These are phyloP conservation scores for Hetaerina titia DNA, from an alignment of 2,888 invertebrate species.

Conservation along the genomic window DNA sequence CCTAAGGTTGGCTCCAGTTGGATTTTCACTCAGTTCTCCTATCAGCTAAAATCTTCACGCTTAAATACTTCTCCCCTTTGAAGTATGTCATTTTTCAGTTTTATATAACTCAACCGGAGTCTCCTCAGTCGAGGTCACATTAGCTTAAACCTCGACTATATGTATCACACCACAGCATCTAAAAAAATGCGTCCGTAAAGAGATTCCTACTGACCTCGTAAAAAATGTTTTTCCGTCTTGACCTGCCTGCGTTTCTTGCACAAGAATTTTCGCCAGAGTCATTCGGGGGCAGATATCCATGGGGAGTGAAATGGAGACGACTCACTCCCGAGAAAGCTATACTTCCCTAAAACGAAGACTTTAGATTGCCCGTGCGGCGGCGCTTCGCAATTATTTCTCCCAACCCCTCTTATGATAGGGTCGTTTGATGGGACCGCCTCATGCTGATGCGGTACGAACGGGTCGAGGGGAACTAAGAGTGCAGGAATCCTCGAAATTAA, in stretches of 20 bases:
- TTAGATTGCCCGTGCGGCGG: neutral
- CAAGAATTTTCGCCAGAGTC: neutral
- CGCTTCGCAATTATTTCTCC: neutral
- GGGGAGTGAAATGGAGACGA: neutral
- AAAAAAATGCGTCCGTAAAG: no score
- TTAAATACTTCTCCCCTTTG: no score
- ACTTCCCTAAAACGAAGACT: neutral
- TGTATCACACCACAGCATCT: no score
- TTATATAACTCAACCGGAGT: no score
- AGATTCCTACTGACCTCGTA: no score
- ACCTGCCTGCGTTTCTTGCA: neutral
- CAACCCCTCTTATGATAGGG: neutral
- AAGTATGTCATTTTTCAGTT: no score
- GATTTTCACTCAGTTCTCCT: no score
- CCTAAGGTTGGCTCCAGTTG: no score
- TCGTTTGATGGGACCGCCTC: neutral
- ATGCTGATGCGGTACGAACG: neutral
- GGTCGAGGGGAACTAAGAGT: neutral
- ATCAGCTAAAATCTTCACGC: no score
- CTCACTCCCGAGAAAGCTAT: neutral
- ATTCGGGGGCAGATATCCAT: neutral
- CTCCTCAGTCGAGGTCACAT: no score
- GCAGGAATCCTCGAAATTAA: constrained; percentile 6
- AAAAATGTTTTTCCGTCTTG: no score
- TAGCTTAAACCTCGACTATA: no score